A percentile compares a stretch with the other conserved stretches of the same genome.
These are phyloP conservation scores for Botia kubotai DNA, from an alignment of 2,797 vertebrate species.

Conservation along the genomic window DNA sequence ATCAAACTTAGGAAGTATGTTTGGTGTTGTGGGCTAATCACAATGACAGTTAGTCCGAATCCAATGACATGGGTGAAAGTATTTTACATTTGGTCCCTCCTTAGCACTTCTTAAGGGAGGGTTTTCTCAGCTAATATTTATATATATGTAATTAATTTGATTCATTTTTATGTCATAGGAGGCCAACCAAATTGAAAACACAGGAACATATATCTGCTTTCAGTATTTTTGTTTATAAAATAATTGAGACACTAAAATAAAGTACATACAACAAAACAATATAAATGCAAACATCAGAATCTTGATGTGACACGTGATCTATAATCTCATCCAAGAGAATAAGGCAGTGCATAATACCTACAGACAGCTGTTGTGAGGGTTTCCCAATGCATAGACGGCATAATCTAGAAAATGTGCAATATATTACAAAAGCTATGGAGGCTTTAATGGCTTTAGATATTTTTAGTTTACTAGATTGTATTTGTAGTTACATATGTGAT, in stretches of 20 bases:
- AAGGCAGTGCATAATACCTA: slow-evolving; percentile 42
- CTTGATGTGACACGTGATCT: not conserved
- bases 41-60: too few relatives aligned
- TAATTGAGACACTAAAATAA: slow-evolving; percentile 7
- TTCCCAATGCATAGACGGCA: slow-evolving; percentile 32
- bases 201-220: not conserved
- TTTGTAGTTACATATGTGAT: not conserved
- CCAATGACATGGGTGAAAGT: too few relatives aligned
- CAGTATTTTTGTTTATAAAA: slow-evolving; percentile 1
- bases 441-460: slow-evolving; percentile 62
- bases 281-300: slow-evolving; percentile 12
- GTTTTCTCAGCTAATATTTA: too few relatives aligned
- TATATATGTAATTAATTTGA: too few relatives aligned
- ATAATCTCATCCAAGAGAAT: slow-evolving; percentile 16
- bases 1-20: too few relatives aligned
- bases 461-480: not conserved
- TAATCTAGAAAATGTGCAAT: slow-evolving; percentile 68
- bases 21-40: too few relatives aligned
- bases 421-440: slow-evolving; percentile 60
- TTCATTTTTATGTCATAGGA: not conserved
- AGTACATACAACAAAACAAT: not conserved
- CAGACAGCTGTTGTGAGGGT: slow-evolving; percentile 5
- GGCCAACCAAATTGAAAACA: not conserved
- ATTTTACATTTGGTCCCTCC: too few relatives aligned
- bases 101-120: too few relatives aligned